Evolutionary conservation across 2,888 invertebrate genomes (phyloP).

Genomic region (Cataglyphis rosenhaueri): DNA sequence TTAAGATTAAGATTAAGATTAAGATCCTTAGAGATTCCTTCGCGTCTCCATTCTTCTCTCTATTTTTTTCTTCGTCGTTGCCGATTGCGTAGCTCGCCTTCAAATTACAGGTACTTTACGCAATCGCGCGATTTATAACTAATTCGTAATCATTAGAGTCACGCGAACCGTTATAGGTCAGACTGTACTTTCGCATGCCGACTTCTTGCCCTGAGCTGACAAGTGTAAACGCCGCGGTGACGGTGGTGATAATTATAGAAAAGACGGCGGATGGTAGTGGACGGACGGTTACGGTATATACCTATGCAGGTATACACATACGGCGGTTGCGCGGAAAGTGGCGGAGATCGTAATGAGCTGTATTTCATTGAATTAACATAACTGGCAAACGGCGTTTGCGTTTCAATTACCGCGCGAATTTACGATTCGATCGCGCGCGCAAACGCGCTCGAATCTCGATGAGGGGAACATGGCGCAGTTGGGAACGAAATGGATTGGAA

Average conservation of each 20-base stretch:
- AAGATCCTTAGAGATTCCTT: not conserved
- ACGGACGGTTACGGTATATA: conserved; percentile 1
- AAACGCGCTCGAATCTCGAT: conserved; percentile 51
- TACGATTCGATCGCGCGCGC: conserved; percentile 75
- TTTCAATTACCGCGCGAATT: conserved; percentile 78
- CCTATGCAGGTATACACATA: no score
- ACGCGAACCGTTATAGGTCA: conserved; percentile 78
- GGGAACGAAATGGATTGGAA: conserved; percentile 69
- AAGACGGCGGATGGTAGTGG: conserved; percentile 3
- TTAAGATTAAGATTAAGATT: conserved; percentile 22
- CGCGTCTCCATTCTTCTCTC: not conserved
- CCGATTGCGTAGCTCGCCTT: conserved; percentile 61
- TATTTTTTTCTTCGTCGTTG: not conserved
- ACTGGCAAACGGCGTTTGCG: conserved; percentile 77
- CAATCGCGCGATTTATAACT: conserved; percentile 81
- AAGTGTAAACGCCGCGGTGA: conserved; percentile 56
- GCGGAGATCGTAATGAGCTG: conserved; percentile 61
- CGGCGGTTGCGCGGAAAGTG: conserved; percentile 10
- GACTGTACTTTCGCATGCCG: conserved; percentile 72
- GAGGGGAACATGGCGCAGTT: not conserved
- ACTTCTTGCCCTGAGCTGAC: conserved; percentile 77
- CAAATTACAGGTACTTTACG: conserved; percentile 79
- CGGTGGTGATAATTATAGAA: conserved; percentile 46
- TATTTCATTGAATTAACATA: conserved; percentile 79
- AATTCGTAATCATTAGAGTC: conserved; percentile 82